These are phyloP conservation scores for Calliphora vomitoria DNA, from an alignment of 2,888 invertebrate genomes.

Conservation along the genomic window DNA sequence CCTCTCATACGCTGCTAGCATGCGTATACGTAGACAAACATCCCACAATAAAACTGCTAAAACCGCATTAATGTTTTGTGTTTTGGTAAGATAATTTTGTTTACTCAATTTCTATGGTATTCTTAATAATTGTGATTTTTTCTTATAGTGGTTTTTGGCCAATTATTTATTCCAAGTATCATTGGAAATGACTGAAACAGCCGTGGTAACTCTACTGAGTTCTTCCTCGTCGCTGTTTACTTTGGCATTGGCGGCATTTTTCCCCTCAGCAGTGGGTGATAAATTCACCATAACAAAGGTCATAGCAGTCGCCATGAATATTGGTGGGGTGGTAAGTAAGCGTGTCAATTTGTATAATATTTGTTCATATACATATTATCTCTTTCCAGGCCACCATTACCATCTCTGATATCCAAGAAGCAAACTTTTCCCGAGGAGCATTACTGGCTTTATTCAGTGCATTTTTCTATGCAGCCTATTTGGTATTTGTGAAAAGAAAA, in stretches of 20 bases:
- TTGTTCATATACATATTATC: neutral
- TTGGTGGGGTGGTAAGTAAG: slow-evolving; percentile 90
- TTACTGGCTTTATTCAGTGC: slow-evolving; percentile 94
- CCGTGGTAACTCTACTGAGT: slow-evolving; percentile 94
- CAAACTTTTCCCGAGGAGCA: slow-evolving; percentile 90
- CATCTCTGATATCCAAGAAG: slow-evolving; percentile 89
- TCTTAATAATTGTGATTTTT: neutral
- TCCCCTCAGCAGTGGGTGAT: slow-evolving; percentile 93
- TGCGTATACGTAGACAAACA: slow-evolving; percentile 89
- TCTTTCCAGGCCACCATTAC: slow-evolving; percentile 89
- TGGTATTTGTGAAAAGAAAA: slow-evolving; percentile 93
- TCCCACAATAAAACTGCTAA: slow-evolving; percentile 89
- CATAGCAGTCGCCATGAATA: slow-evolving; percentile 91
- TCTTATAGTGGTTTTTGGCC: slow-evolving; percentile 95
- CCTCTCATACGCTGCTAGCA: slow-evolving; percentile 96
- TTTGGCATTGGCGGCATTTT: slow-evolving; percentile 93
- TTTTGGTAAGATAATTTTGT: slow-evolving; percentile 87
- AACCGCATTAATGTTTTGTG: slow-evolving; percentile 93
- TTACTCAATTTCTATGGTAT: neutral
- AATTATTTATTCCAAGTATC: slow-evolving; percentile 97
- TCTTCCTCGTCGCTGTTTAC: slow-evolving; percentile 96
- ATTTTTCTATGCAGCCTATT: slow-evolving; percentile 94
- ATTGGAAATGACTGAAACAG: slow-evolving; percentile 92
- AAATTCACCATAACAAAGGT: slow-evolving; percentile 94
- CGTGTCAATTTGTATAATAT: neutral